These are phyloP conservation scores for Macquaria australasica DNA, from an alignment of 2,113 vertebrate species.

Conservation along the genomic window DNA sequence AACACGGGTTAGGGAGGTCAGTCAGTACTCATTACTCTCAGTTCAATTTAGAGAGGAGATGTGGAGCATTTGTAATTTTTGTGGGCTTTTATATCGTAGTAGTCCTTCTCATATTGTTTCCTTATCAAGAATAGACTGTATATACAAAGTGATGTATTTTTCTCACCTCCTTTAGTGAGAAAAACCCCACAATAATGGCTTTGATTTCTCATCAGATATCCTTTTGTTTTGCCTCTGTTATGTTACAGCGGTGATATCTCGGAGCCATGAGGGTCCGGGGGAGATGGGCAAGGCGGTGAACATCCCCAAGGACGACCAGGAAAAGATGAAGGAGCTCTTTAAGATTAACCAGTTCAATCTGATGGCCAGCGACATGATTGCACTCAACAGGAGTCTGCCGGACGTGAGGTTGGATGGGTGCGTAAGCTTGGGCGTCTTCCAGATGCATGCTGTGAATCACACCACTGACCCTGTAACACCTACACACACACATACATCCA, in stretches of 20 bases:
- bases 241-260: slow-evolving; percentile 92
- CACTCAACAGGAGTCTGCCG: slow-evolving; percentile 94
- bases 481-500: not conserved
- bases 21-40: slow-evolving; percentile 27
- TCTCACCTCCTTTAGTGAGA: not conserved
- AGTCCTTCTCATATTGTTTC: slow-evolving; percentile 19
- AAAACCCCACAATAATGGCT: not conserved
- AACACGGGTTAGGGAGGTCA: slow-evolving; percentile 26
- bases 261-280: slow-evolving; percentile 93
- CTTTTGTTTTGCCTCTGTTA: not conserved
- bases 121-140: not conserved
- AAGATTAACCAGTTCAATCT: slow-evolving; percentile 99
- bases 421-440: slow-evolving; percentile 68
- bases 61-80: slow-evolving; percentile 19
- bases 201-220: slow-evolving; percentile 6
- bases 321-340: slow-evolving; percentile 99
- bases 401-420: slow-evolving; percentile 98
- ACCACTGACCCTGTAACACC: slow-evolving; percentile 20
- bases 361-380: slow-evolving; percentile 98
- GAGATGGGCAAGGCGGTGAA: slow-evolving; percentile 97
- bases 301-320: slow-evolving; percentile 94
- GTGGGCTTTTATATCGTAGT: not conserved
- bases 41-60: slow-evolving; percentile 9
- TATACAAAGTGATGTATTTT: slow-evolving; percentile 6
- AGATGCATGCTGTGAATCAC: slow-evolving; percentile 30